These are phyloP conservation scores for Acanthopagrus latus DNA, from an alignment of 2,797 vertebrate species.

Conservation along the genomic window DNA sequence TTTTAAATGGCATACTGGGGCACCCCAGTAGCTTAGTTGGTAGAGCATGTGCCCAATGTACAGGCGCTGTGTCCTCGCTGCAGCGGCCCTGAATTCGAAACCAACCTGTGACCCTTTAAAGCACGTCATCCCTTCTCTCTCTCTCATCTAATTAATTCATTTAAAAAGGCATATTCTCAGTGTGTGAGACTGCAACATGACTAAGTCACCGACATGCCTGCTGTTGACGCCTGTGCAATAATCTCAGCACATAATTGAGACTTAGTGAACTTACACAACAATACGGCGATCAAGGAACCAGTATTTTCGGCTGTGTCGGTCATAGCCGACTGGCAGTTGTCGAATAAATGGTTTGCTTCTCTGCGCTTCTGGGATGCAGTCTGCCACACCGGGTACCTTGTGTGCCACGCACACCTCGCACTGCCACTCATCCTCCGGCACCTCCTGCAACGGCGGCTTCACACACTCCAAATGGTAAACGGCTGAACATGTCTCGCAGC, in stretches of 20 bases:
- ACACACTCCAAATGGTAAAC: constrained; percentile 98
- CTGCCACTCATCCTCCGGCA: constrained; percentile 99
- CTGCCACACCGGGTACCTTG: constrained; percentile 93
- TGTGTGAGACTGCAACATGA: too few species aligned
- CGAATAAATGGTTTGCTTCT: constrained; percentile 95
- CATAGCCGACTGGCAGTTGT: constrained; percentile 94
- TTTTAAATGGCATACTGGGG: too few species aligned
- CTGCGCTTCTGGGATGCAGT: constrained; percentile 95
- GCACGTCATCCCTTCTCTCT: too few species aligned
- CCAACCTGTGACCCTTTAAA: too few species aligned
- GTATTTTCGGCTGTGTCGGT: constrained; percentile 94
- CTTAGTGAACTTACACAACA: constrained; percentile 90
- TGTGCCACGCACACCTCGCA: constrained; percentile 97
- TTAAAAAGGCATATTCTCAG: too few species aligned
- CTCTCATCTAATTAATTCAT: too few species aligned
- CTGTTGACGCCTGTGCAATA: neutral
- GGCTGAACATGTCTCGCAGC: constrained; percentile 97
- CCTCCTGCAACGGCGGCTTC: constrained; percentile 94
- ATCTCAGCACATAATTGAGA: constrained; percentile 1
- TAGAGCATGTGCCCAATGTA: too few species aligned
- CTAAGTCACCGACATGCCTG: neutral
- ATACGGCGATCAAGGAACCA: constrained; percentile 97
- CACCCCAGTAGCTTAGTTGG: too few species aligned
- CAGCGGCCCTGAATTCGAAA: too few species aligned
- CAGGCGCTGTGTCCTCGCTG: too few species aligned